Percentiles rank a stretch among this genome's conserved stretches.
phyloP scores from a whole-genome alignment of 2,113 vertebrate genomes.

The Thermophis baileyi region DNA sequence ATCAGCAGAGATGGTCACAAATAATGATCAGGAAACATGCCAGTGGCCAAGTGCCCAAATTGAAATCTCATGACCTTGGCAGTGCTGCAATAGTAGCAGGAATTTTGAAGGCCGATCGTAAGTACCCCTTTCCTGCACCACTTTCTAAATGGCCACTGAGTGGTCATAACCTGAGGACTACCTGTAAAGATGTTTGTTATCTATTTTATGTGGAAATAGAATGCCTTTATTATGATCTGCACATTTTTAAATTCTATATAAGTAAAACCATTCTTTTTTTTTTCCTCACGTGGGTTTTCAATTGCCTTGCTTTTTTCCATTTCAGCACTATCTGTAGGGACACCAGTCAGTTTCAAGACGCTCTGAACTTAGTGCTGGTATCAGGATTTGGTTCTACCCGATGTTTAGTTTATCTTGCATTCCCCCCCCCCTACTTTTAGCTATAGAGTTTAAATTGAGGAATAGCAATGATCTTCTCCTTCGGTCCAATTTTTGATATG shows the following conservation, averaged over 20 bases:
- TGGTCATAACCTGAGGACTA: neutral
- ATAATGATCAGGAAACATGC: neutral
- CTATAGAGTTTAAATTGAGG: neutral
- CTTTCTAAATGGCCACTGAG: neutral
- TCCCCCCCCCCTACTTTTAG: neutral
- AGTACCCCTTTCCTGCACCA: neutral
- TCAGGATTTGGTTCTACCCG: neutral
- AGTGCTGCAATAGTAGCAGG: neutral
- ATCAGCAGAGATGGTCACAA: neutral
- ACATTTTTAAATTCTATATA: neutral
- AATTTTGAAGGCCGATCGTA: neutral
- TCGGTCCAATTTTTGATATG: neutral
- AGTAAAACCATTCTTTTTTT: neutral
- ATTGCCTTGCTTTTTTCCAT: neutral
- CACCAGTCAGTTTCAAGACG: neutral
- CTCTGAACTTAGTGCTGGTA: neutral
- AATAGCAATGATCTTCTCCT: neutral
- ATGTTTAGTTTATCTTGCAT: neutral
- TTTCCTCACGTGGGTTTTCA: neutral
- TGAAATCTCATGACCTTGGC: neutral
- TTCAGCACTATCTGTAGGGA: neutral
- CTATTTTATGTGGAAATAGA: neutral
- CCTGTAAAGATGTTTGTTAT: neutral
- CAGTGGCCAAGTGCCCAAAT: neutral
- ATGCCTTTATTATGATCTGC: neutral